Base-by-base conservation (phyloP, 2,888 invertebrate genomes). In the Uropetala carovei region DNA sequence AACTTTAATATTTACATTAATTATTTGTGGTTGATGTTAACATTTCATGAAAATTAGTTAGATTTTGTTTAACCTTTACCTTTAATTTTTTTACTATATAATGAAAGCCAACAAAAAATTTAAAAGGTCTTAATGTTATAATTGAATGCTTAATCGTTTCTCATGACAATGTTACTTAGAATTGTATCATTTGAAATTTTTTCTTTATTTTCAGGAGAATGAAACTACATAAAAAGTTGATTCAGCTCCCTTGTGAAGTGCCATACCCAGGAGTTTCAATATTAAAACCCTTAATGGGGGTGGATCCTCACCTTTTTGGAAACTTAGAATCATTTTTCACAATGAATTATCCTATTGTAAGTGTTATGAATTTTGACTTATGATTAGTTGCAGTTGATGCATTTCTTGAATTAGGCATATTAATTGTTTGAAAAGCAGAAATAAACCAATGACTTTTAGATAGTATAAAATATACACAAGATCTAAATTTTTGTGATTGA, bases 241-340 rank as follows among this genome's bases (percentile, higher is more conserved):
- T 94, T 56, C 96, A 96, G 94, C 96, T 96, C 93, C 96, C 97
- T 93, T 94, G 94, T 83, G 98, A 98, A 95, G 96, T 96, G 93
- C 98, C 98, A 16, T 96, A 97, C 94, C 98, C 98, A 92, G 98
- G 98, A 83, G 98, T 99, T 92, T 98, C 99, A 92, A 98, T 99
- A 93, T 96, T 99, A 94, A 99, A 99, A 95, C 99, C 99, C 56
- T 96, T 99, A 84, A 98, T 99, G 96, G 99, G 99, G 92, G 97
- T 97, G 92, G 99, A 99, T 96, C 98, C 98, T 82, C 98, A 99
- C 96, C 96, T 99, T 94, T 97, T 97, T 94, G 96, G 97, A 93
- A 99, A 99, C 95, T 96, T 99, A 94, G 99, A 99, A 95, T 98
- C 99, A 0, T 99, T 98, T 96, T 99, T 99, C 95, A 97, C 97